Base-by-base conservation (phyloP, 2,888 invertebrate species). In the Apoda limacodes region DNA sequence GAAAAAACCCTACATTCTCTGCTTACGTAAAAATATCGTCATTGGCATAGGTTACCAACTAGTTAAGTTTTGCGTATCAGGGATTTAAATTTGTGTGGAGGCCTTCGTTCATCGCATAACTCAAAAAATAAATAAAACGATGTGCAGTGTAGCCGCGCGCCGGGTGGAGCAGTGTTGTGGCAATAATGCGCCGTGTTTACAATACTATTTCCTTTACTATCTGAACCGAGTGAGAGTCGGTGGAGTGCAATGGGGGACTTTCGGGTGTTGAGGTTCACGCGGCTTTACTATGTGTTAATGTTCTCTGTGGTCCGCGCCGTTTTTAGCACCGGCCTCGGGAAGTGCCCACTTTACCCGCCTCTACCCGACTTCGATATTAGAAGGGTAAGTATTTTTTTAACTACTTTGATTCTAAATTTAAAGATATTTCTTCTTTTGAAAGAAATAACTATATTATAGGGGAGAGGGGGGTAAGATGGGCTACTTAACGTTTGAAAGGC, bases 301-400 rank as follows among this genome's bases (percentile, higher is more conserved):
- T 24, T 11, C 24, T 7, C n/a, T n/a, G 9, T 13, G 14, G 17
- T 19, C 9, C 21, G 21, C 17, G 13, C 10, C 17, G 7, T 3
- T 10, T 10, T 11, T 13, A 19, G 14, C 7, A 72, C 83, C 26
- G 88, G 87, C 24, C 68, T 89, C 22, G 89, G 89, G 39, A 83
- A 82, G 51, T 90, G 89, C 50, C 89, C 89, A 4, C 82, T 84
- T 42, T 85, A 87, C 58, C 84, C 84, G 28, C 82, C 85, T 45
- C 80, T 88, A 62, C 83, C 85, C 20, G 75, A 85, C 61, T 88
- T 88, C 50, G 85, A 88, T 50, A 71, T 87, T 42, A 81, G 82
- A 38, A 81, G 78, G 70, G 89, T 89, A 60, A 84, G 84, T 80
- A 40, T 7, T n/a, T n/a, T n/a, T n/a, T n/a, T n/a, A n/a, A n/a